phyloP scores from a whole-genome alignment of 2,113 vertebrate species.

The Girardinichthys multiradiatus region DNA sequence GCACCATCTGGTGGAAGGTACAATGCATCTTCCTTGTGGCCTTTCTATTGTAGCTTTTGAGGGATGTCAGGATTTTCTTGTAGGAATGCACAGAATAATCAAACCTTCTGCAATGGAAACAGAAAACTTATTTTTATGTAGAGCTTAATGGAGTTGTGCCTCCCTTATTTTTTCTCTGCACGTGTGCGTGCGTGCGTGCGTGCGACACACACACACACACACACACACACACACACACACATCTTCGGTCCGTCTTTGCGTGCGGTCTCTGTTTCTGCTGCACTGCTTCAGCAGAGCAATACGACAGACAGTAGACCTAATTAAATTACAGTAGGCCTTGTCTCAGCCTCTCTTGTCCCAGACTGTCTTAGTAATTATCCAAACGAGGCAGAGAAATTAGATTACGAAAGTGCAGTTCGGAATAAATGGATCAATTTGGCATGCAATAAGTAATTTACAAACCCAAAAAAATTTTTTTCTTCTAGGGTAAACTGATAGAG shows the following conservation, averaged over 20 bases:
- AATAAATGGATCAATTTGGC: slow-evolving; percentile 56
- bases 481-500: slow-evolving; percentile 23
- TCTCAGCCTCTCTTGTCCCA: slow-evolving; percentile 46
- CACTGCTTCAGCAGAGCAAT: slow-evolving; percentile 30
- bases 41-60: slow-evolving; percentile 2
- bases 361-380: slow-evolving; percentile 67
- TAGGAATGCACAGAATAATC: slow-evolving; percentile 35
- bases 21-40: not conserved
- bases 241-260: too few relatives aligned
- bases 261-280: not conserved
- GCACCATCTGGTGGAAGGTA: slow-evolving; percentile 61
- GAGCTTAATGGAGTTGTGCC: slow-evolving; percentile 7
- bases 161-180: not conserved
- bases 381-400: slow-evolving; percentile 63
- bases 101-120: slow-evolving; percentile 27
- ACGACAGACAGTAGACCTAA: slow-evolving; percentile 47
- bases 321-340: slow-evolving; percentile 55
- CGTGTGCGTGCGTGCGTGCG: too few relatives aligned
- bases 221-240: too few relatives aligned
- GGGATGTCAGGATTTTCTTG: slow-evolving; percentile 22
- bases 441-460: slow-evolving; percentile 21
- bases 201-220: too few relatives aligned
- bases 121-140: slow-evolving; percentile 18
- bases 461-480: slow-evolving; percentile 34
- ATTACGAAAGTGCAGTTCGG: slow-evolving; percentile 62